phyloP scores from a whole-genome alignment of 2,113 vertebrate species.

The Myotis lucifugus region DNA sequence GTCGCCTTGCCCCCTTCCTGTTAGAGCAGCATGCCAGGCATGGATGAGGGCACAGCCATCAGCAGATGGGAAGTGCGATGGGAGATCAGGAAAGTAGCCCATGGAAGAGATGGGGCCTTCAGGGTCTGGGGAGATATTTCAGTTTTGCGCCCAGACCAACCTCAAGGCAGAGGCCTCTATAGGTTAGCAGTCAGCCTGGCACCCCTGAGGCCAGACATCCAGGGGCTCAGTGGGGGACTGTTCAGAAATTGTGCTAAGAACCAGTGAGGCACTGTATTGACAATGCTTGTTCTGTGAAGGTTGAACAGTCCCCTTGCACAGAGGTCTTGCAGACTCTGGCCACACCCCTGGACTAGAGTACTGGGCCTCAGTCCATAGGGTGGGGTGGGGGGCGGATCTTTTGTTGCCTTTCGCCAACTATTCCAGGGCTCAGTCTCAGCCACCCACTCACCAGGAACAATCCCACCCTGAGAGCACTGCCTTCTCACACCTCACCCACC shows the following conservation, averaged over 20 bases:
- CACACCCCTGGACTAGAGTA: background rate
- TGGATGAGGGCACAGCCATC: background rate
- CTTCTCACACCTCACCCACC: background rate
- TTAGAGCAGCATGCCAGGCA: background rate
- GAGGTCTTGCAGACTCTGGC: background rate
- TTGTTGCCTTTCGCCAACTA: background rate
- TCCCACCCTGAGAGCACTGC: background rate
- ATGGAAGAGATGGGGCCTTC: background rate
- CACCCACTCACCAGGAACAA: background rate
- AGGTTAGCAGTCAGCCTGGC: background rate
- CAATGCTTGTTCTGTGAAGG: background rate
- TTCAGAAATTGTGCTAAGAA: background rate
- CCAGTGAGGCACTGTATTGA: background rate
- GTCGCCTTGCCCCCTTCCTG: background rate
- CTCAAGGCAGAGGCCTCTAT: background rate
- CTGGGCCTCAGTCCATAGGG: background rate
- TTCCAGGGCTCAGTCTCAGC: background rate
- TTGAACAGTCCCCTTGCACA: background rate
- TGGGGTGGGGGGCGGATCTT: background rate
- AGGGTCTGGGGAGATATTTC: background rate
- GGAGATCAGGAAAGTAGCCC: too few species aligned
- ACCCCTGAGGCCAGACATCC: background rate
- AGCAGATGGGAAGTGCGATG: background rate
- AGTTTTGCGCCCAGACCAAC: background rate
- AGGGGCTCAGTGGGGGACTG: too few species aligned